These are phyloP conservation scores for Parotia lawesii DNA, from an alignment of 2,113 vertebrate genomes.

Conservation along the genomic window DNA sequence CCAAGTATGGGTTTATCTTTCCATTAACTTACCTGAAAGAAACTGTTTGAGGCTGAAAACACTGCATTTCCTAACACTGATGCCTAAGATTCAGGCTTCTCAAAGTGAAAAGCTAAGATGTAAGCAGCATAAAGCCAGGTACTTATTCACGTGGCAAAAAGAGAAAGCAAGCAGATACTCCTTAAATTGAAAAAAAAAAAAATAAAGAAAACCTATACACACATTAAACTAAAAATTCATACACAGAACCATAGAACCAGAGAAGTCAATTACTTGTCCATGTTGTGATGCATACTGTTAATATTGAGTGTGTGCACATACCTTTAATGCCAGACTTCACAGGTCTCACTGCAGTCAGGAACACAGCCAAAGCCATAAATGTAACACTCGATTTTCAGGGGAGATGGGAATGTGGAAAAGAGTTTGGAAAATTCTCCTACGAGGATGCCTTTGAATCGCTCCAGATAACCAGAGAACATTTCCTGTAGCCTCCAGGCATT, in stretches of 20 bases:
- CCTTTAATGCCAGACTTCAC: constrained; percentile 7
- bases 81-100: neutral
- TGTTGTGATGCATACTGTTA: neutral
- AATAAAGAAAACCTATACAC: neutral
- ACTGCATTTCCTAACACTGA: neutral
- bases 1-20: neutral
- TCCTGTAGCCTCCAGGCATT: neutral
- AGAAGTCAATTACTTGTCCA: neutral
- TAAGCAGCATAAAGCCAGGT: constrained; percentile 48
- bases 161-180: constrained; percentile 13
- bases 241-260: neutral
- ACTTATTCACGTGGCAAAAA: constrained; percentile 29
- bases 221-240: neutral
- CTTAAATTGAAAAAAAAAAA: neutral
- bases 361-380: constrained; percentile 40
- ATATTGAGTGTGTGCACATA: neutral
- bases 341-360: neutral
- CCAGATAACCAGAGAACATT: neutral
- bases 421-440: constrained; percentile 10
- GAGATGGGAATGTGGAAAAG: constrained; percentile 26
- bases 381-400: constrained; percentile 26
- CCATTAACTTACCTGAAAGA: constrained; percentile 16
- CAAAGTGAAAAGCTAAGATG: neutral
- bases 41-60: constrained; percentile 2
- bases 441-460: neutral